Percentiles rank a stretch among this genome's conserved stretches.
phyloP scores from a whole-genome alignment of 2,888 invertebrate species.

The Lacanobia oleracea region DNA sequence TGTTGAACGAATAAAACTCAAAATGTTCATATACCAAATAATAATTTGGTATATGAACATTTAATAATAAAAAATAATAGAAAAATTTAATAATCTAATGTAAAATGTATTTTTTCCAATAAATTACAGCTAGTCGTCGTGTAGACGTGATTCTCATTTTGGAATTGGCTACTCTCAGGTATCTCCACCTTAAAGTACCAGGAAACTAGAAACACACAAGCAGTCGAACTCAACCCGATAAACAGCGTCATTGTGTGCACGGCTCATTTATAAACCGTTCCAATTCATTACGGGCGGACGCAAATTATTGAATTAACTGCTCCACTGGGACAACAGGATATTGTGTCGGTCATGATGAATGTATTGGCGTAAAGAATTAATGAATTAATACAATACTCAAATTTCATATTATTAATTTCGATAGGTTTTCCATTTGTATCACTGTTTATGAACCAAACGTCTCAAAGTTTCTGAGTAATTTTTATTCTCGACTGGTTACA shows the following conservation, averaged over 20 bases:
- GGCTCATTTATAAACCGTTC: conserved; percentile 45
- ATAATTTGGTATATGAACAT: too few species aligned
- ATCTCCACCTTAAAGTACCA: conserved; percentile 23
- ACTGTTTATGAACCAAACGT: too few species aligned
- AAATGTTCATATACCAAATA: too few species aligned
- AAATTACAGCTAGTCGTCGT: too few species aligned
- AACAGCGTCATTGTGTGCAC: conserved; percentile 42
- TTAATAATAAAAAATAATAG: too few species aligned
- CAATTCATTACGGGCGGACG: conserved; percentile 51
- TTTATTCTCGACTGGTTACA: too few species aligned
- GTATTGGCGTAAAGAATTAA: conserved; percentile 45
- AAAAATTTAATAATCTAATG: too few species aligned
- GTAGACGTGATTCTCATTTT: too few species aligned
- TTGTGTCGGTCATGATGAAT: conserved; percentile 44
- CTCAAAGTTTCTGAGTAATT: too few species aligned
- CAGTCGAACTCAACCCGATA: conserved; percentile 25
- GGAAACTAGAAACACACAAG: conserved; percentile 33
- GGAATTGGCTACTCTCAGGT: too few species aligned
- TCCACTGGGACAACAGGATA: conserved; percentile 54
- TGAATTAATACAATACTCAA: conserved; percentile 40
- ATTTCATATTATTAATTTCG: conserved; percentile 7
- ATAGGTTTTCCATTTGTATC: background rate
- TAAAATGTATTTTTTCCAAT: too few species aligned
- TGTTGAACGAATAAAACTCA: too few species aligned
- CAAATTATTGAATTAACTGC: conserved; percentile 60